Evolutionary conservation across 1,140 invertebrate genomes (phyloP).

Genomic region (Pristionchus pacificus): DNA sequence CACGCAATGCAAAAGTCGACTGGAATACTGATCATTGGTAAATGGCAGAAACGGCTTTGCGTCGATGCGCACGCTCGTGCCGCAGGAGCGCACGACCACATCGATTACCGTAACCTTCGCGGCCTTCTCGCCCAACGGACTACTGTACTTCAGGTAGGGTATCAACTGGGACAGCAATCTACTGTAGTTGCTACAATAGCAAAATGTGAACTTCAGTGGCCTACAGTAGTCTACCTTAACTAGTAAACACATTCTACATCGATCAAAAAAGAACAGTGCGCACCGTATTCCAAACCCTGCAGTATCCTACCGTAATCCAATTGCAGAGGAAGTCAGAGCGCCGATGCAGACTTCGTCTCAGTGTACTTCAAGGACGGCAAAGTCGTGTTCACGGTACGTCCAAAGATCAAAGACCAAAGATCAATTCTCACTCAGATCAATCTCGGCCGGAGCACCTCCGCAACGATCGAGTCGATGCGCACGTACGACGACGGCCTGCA

Average conservation of each 20-base stretch:
- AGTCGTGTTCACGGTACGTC: conserved; percentile 34
- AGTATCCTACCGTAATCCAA: not conserved
- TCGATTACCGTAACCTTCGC: conserved; percentile 48
- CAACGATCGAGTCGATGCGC: conserved; percentile 39
- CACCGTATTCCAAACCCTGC: not conserved
- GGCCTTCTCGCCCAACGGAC: conserved; percentile 50
- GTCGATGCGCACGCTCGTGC: conserved; percentile 40
- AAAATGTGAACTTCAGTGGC: too few relatives aligned
- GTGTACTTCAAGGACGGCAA: conserved; percentile 45
- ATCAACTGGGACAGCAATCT: too few relatives aligned
- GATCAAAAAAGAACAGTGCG: too few relatives aligned
- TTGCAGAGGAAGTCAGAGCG: conserved; percentile 41
- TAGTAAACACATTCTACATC: too few relatives aligned
- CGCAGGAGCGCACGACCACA: conserved; percentile 43
- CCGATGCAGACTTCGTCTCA: conserved; percentile 49
- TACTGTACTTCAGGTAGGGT: conserved; percentile 51
- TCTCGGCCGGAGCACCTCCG: conserved; percentile 39
- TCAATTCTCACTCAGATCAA: conserved; percentile 24
- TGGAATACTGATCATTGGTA: too few relatives aligned
- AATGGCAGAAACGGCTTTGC: conserved; percentile 55
- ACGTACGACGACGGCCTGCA: conserved; percentile 47
- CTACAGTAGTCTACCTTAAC: too few relatives aligned
- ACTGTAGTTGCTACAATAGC: too few relatives aligned
- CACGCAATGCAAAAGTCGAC: too few relatives aligned
- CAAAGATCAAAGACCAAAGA: not conserved